Evolutionary conservation across 1,140 invertebrate species (phyloP), one percentile per base, ranked within the genome.

Genomic region (Dreissena rostriformis): DNA sequence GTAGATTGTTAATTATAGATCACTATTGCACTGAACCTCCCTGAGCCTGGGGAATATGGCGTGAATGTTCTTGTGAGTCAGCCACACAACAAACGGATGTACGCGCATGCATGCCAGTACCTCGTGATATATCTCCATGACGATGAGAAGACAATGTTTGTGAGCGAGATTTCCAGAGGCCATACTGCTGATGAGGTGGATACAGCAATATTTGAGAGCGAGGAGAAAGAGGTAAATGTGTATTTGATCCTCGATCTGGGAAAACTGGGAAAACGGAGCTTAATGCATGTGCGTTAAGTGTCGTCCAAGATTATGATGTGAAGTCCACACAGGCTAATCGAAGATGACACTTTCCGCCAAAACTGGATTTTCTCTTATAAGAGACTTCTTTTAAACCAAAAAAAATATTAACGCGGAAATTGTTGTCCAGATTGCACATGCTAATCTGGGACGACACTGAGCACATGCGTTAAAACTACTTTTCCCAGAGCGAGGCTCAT

Each of bases 41-140:
- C 93, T 17, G 57, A 84, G 24, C 84, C 87, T 24, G 93, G 93
- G 28, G 93, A 94, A 82, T 94, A 93, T 85, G 93, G 92, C 55
- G 87, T 94, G 53, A 93, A 94, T 93, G 90, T 86, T 89, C 89
- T 19, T 91, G 93, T 88, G 89, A 93, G 73, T 90, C 92, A n/a
- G 87, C 87, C 65, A 89, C 90, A 80, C 89, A 91, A 87, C 90
- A 91, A 29, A 88, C 88, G 73, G 88, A 90, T 63, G 7, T 93
- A 91, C 80, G 91, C 89, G 22, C 92, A 93, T 72, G 91, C 93
- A 11, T 93, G 91, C 87, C 93, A 94, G 86, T 93, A 93, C 85
- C 88, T 93, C 70, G 88, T 93, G 24, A 86, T 90, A 73, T 92
- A 88, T 82, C 88, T 89, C 49, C 73, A 89, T 26, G 83, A 86